Evolutionary conservation across 2,113 vertebrate genomes (phyloP), one percentile per base, ranked within the genome.

Genomic region (Phrynosoma blainvillii): DNA sequence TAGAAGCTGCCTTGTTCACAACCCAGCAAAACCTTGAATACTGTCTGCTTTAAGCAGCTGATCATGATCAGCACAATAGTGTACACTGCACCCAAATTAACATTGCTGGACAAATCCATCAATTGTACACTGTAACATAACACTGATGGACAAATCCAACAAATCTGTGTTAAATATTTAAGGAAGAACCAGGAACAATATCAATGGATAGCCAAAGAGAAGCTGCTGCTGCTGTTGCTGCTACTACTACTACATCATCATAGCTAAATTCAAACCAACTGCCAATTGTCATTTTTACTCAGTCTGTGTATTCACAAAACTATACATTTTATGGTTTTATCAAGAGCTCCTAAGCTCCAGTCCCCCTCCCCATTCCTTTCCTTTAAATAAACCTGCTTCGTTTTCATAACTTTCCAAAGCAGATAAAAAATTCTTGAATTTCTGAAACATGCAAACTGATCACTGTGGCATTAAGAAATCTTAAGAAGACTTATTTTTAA

Each of bases 401-500:
- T 90, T 92, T 95, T 93, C 93, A 96, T 95, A 95, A 95, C 95
- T 96, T 96, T 96, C 94, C 94, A 94, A 95, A 95, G 95, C 93
- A 95, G 95, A 95, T 96, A 95, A 95, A 96, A 95, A 95, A 96
- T 93, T 93, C 95, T 95, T 95, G 94, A 94, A 96, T 95, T 96
- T 96, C 95, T 96, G 94, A 95, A 96, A 95, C 95, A 95, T 95
- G 95, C 93, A 96, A 96, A 95, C 95, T 96, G 95, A 95, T 96
- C 95, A 95, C 93, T 95, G 95, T 96, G 95, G 95, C 95, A 95
- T 96, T 96, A 96, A 96, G 95, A 96, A 96, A 96, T 95, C 95
- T 96, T 96, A 96, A 96, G 96, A 96, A 95, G 95, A 95, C 95
- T 96, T 96, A 95, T 96, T 96, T 87, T 96, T 96, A 95, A 95